A percentile compares a stretch with the other conserved stretches of the same genome.
phyloP scores from a whole-genome alignment of 1,140 invertebrate species.

The Stenopsyche tienmushanensis region DNA sequence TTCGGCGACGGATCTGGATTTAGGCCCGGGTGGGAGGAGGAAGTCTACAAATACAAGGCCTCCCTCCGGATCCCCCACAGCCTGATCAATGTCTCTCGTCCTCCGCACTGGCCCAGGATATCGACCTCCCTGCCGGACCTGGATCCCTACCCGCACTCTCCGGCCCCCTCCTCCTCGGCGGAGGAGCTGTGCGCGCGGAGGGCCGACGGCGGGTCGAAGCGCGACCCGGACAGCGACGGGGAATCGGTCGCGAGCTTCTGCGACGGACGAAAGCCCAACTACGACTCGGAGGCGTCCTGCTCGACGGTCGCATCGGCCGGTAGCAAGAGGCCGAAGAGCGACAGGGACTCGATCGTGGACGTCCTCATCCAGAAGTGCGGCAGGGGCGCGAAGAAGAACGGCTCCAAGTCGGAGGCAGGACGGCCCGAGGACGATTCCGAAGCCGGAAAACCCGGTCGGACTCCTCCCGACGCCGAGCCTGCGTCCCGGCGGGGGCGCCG shows the following conservation, averaged over 20 bases:
- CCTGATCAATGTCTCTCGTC: slow-evolving; percentile 72
- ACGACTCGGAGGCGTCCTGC: slow-evolving; percentile 67
- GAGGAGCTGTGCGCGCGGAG: slow-evolving; percentile 43
- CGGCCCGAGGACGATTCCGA: slow-evolving; percentile 56
- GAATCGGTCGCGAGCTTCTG: slow-evolving; percentile 68
- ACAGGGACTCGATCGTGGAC: slow-evolving; percentile 64
- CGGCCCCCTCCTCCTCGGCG: slow-evolving; percentile 60
- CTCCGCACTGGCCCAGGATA: slow-evolving; percentile 58
- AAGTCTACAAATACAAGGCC: slow-evolving; percentile 77
- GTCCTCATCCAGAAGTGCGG: slow-evolving; percentile 64
- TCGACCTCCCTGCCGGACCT: slow-evolving; percentile 75
- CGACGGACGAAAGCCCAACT: slow-evolving; percentile 58
- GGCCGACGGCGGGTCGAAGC: slow-evolving; percentile 49
- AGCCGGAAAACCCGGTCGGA: slow-evolving; percentile 58
- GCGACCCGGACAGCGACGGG: slow-evolving; percentile 62
- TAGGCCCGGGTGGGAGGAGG: slow-evolving; percentile 76
- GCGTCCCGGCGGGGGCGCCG: slow-evolving; percentile 52
- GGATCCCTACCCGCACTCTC: slow-evolving; percentile 66
- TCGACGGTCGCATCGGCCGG: slow-evolving; percentile 59
- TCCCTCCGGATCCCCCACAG: slow-evolving; percentile 75
- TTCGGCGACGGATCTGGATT: slow-evolving; percentile 75
- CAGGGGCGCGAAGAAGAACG: slow-evolving; percentile 57
- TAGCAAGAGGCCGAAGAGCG: slow-evolving; percentile 53
- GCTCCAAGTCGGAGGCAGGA: too few species aligned
- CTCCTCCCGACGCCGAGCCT: slow-evolving; percentile 62